These are phyloP conservation scores for Drosophila nikananu DNA, from an alignment of 1,140 invertebrate genomes.

Conservation along the genomic window DNA sequence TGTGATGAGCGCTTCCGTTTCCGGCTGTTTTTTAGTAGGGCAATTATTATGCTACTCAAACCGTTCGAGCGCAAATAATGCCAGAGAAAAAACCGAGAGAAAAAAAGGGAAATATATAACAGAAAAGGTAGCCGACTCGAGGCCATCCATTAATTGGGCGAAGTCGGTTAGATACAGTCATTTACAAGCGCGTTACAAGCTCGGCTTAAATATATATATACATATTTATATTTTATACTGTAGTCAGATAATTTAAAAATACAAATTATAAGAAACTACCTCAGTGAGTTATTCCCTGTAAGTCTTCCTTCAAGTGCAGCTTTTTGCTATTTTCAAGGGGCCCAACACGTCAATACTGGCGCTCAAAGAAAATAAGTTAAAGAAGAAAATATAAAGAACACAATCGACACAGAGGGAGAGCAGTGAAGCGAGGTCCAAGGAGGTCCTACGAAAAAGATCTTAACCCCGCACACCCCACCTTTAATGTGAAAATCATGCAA, in stretches of 20 bases:
- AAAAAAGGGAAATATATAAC: constrained; percentile 2
- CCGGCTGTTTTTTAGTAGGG: constrained; percentile 50
- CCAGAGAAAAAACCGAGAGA: constrained; percentile 2
- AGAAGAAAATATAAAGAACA: constrained; percentile 49
- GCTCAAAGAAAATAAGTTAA: constrained; percentile 72
- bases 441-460: constrained; percentile 45
- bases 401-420: constrained; percentile 59
- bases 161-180: constrained; percentile 2
- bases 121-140: constrained; percentile 5
- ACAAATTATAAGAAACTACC: not conserved
- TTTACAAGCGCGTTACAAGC: not conserved
- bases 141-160: constrained; percentile 12
- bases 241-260: not conserved
- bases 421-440: constrained; percentile 21
- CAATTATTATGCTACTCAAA: constrained; percentile 61
- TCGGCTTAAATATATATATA: not conserved
- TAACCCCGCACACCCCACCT: constrained; percentile 2
- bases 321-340: constrained; percentile 42
- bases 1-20: constrained; percentile 62
- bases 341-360: constrained; percentile 81
- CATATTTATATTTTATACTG: not conserved
- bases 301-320: not conserved
- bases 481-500: constrained; percentile 84
- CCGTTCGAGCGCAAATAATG: constrained; percentile 57
- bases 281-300: not conserved